Conservation (phyloP, 2,888 invertebrate genomes). For the Digitonthophagus gazella region DNA sequence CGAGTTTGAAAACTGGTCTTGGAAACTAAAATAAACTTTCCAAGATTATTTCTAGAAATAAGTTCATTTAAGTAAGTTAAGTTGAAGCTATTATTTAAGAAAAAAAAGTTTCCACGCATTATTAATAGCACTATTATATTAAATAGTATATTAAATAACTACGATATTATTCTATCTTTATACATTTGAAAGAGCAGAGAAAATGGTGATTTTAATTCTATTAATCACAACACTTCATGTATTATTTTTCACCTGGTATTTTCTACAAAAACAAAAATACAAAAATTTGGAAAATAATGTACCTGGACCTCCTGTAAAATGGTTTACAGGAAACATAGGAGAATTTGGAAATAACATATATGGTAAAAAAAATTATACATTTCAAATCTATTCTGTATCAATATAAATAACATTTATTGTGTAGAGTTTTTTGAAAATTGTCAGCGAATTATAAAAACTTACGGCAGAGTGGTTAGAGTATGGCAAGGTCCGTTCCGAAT, state of each 20-base stretch:
- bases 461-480: constrained; percentile 18
- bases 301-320: constrained; percentile 19
- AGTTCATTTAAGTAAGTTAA: too few species aligned
- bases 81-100: too few species aligned
- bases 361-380: constrained; percentile 5
- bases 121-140: too few species aligned
- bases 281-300: constrained; percentile 16
- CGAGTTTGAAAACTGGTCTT: background rate
- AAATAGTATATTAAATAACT: too few species aligned
- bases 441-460: constrained; percentile 7
- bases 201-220: background rate
- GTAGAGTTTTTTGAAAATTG: background rate
- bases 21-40: background rate
- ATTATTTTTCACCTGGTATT: background rate
- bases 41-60: too few species aligned
- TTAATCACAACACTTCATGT: background rate
- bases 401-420: too few species aligned
- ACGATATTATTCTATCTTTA: too few species aligned
- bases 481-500: constrained; percentile 21
- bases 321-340: background rate
- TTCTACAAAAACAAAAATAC: constrained; percentile 5
- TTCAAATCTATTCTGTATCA: background rate
- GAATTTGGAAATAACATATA: background rate
- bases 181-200: too few species aligned
- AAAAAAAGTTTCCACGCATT: too few species aligned